Base-by-base conservation (phyloP, 2,888 invertebrate genomes). In the Capitulum mitella region DNA sequence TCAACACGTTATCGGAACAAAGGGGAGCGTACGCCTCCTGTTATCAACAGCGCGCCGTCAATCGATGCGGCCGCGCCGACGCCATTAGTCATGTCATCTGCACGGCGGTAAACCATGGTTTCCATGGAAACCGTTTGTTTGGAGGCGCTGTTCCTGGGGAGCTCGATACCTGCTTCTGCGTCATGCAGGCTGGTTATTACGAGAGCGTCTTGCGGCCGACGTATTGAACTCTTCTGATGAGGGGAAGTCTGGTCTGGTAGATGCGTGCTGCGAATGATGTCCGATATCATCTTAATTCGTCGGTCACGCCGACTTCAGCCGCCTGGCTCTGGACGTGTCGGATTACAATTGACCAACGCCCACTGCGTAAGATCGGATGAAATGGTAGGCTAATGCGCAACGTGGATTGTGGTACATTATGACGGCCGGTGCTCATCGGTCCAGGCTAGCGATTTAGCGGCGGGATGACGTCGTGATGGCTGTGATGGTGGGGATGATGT, bases 111-210 rank as follows among this genome's bases (percentile, higher is more conserved):
- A 8, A 40, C 3, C 3, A 12, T 3, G 26, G 70, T 70, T 26
- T 12, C 40, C 70, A 70, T 40, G 70, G 70, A 5, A 40, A 70
- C 40, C 40, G 70, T 40, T 70, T 70, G 70, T 70, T 64, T 16
- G 5, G 70, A 40, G 34, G 37, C 51, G 16, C 26, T 12, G 70
- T 64, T 34, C 34, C 64, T 19, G 34, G 12, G 64, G 34, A 16
- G 19, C 16, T 5, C 5, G 43, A 8, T 5, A 12, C 6, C 12
- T 43, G 43, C 43, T 12, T 43, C 12, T 43, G 43, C 43, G 43
- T 43, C 43, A 43, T 5, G 6, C 43, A 43, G 43, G 12, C 12
- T 43, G 43, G 43, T 43, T 43, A 12, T 43, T 43, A 43, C 6
- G 43, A 5, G 43, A 12, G 43, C 43, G 43, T 12, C 5, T 43